A percentile compares a stretch with the other conserved stretches of the same genome.
These are phyloP conservation scores for Phyllostomus discolor DNA, from an alignment of 2,113 vertebrate genomes.

Conservation along the genomic window DNA sequence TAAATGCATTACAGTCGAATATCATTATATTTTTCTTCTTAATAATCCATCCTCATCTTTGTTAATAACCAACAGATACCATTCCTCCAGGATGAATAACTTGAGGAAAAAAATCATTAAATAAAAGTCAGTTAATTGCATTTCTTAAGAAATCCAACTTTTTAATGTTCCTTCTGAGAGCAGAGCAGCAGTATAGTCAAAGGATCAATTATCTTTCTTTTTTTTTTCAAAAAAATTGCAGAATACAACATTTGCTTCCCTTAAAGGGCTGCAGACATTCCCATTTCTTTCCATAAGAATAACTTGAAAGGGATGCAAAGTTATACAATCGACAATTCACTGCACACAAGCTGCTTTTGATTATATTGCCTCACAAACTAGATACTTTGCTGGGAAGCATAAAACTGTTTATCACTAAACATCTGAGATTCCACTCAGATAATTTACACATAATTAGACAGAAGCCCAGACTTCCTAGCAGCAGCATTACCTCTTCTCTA, in stretches of 20 bases:
- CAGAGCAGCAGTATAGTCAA: neutral
- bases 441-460: slow-evolving; percentile 72
- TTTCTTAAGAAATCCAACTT: slow-evolving; percentile 68
- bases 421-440: slow-evolving; percentile 69
- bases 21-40: slow-evolving; percentile 42
- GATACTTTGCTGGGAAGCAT: slow-evolving; percentile 59
- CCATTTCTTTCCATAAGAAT: slow-evolving; percentile 45
- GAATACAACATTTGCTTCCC: slow-evolving; percentile 18
- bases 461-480: slow-evolving; percentile 43
- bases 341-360: slow-evolving; percentile 66
- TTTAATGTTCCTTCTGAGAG: slow-evolving; percentile 65
- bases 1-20: neutral
- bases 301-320: slow-evolving; percentile 45
- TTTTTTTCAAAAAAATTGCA: neutral
- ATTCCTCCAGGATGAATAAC: slow-evolving; percentile 52
- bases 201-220: slow-evolving; percentile 49
- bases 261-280: slow-evolving; percentile 47
- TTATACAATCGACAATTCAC: slow-evolving; percentile 45
- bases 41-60: slow-evolving; percentile 48
- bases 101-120: slow-evolving; percentile 63
- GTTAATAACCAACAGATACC: slow-evolving; percentile 57
- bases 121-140: slow-evolving; percentile 56
- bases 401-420: slow-evolving; percentile 72
- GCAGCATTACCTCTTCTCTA: slow-evolving; percentile 26
- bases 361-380: slow-evolving; percentile 61